These are phyloP conservation scores for Diadegma fenestrale DNA, from an alignment of 2,888 invertebrate genomes.

Conservation along the genomic window DNA sequence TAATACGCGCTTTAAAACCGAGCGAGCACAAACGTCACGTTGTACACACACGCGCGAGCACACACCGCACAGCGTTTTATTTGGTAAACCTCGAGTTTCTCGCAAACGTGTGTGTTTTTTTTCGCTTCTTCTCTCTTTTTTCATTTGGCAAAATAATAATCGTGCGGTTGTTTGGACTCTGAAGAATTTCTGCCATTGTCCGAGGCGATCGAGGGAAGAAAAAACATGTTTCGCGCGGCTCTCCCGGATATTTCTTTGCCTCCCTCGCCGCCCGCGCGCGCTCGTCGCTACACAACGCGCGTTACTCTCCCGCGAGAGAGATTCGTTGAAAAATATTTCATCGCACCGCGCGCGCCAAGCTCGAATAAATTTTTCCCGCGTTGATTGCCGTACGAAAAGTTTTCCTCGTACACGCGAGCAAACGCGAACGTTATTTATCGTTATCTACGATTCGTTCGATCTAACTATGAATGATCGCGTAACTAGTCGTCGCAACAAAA, in stretches of 20 bases:
- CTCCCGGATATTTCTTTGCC: constrained; percentile 32
- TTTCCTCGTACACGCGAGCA: constrained; percentile 36
- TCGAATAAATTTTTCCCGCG: constrained; percentile 53
- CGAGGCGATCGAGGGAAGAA: constrained; percentile 50
- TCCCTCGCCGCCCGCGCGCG: constrained; percentile 1
- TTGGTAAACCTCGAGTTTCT: constrained; percentile 65
- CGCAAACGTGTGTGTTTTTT: constrained; percentile 43
- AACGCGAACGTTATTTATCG: constrained; percentile 52
- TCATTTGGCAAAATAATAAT: constrained; percentile 64
- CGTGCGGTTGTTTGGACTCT: constrained; percentile 78
- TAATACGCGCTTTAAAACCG: constrained; percentile 57
- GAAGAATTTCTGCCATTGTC: constrained; percentile 82
- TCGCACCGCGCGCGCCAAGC: constrained; percentile 43
- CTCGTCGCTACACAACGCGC: too few relatives aligned
- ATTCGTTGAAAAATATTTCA: constrained; percentile 35
- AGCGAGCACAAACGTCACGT: constrained; percentile 31
- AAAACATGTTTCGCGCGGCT: constrained; percentile 35
- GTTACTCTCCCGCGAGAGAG: constrained; percentile 1
- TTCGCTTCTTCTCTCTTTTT: constrained; percentile 17
- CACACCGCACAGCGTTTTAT: constrained; percentile 34
- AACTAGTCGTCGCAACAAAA: constrained; percentile 16
- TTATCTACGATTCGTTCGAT: constrained; percentile 29
- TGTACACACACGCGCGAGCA: not conserved
- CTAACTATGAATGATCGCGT: constrained; percentile 52
- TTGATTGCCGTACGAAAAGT: constrained; percentile 58